phyloP scores from a whole-genome alignment of 2,113 vertebrate species.

The Bagarius yarrelli region DNA sequence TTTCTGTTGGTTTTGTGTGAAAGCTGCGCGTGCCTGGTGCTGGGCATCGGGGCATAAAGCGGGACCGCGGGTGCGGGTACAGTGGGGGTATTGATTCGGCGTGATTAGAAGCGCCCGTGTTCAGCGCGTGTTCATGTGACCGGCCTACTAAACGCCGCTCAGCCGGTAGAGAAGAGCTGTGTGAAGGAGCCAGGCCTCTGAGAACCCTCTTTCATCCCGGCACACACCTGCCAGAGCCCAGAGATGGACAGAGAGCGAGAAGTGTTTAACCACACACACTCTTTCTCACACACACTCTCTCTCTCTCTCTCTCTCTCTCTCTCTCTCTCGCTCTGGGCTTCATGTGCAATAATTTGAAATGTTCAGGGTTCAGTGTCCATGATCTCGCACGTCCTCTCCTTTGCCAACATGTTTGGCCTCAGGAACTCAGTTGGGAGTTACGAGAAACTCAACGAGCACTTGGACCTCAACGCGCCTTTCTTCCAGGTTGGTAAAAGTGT shows the following conservation, averaged over 20 bases:
- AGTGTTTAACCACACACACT: conserved; percentile 21
- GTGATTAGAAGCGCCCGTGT: conserved; percentile 47
- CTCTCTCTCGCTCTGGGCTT: neutral
- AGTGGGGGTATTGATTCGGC: conserved; percentile 52
- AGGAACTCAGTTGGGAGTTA: conserved; percentile 71
- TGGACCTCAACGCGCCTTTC: conserved; percentile 68
- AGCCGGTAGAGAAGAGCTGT: conserved; percentile 28
- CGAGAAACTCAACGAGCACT: conserved; percentile 72
- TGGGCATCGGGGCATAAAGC: conserved; percentile 37
- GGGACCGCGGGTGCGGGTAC: conserved; percentile 46
- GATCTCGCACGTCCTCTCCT: conserved; percentile 65
- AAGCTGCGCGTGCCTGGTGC: conserved; percentile 28
- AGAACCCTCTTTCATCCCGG: conserved; percentile 46
- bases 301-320: conserved; percentile 32
- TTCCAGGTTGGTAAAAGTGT: conserved; percentile 66
- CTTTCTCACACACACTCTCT: neutral
- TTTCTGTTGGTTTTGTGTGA: conserved; percentile 18
- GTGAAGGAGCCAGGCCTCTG: conserved; percentile 41
- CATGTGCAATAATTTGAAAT: conserved; percentile 31
- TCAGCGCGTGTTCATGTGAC: conserved; percentile 46
- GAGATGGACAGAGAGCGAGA: conserved; percentile 32
- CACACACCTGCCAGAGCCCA: conserved; percentile 49
- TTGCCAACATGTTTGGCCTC: conserved; percentile 76
- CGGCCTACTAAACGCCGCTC: conserved; percentile 48
- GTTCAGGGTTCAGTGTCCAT: conserved; percentile 59